Evolutionary conservation across 2,113 vertebrate species (phyloP), one percentile per base, ranked within the genome.

Genomic region (Anhinga rufa): DNA sequence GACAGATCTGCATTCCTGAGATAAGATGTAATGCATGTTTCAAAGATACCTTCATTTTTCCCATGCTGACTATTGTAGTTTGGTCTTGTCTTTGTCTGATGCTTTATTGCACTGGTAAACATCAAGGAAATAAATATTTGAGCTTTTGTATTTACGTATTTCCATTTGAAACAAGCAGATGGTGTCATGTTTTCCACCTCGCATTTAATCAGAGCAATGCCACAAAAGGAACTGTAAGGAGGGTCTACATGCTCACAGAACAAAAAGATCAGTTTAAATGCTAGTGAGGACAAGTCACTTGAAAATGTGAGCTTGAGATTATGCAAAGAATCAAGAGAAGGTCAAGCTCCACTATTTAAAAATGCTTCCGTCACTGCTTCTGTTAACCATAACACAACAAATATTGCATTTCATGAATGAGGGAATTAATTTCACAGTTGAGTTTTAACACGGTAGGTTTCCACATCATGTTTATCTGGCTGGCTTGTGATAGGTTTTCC

Each of bases 81-180:
- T 95, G 94, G 94, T 95, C 95, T 95, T 91, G 93, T 87, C 95
- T 95, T 95, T 96, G 94, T 95, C 91, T 95, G 95, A 94, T 95
- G 93, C 84, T 91, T 95, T 96, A 95, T 6, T 96, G 93, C 95
- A 95, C 93, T 95, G 94, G 91, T 95, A 97, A 97, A 94, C 54
- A 96, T 82, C 52, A 96, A 96, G 92, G 94, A 91, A 94, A 85
- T 92, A 96, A 95, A 90, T 91, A 96, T 84, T 86, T 97, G 86
- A 95, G 84, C 70, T 94, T 95, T 92, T 91, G 57, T 92, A 91
- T 84, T 69, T 58, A 81, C 79, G 86, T 75, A 93, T 60, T 96
- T 93, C 70, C 66, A 71, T 79, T 36, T 86, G 91, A 93, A 96
- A 94, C 69, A 95, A 96, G 89, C 44, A 92, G 92, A 69, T 85